A percentile compares a stretch with the other conserved stretches of the same genome.
Conservation (phyloP, 2,888 invertebrate species). For the Stenurella melanura region DNA sequence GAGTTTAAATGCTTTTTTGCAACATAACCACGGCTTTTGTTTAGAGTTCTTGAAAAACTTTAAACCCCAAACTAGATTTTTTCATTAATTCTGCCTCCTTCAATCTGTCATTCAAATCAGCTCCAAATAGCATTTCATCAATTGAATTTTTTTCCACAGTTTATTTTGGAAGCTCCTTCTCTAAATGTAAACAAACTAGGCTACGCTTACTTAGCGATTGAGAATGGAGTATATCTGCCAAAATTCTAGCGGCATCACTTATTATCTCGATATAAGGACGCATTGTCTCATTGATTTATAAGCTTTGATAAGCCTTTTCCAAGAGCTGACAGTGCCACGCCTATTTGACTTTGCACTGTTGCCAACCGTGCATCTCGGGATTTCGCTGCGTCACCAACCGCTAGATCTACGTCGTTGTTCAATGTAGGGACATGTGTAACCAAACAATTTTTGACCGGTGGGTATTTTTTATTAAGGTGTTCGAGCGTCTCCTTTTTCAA, state of each 20-base stretch:
- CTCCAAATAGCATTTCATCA: constrained; percentile 26
- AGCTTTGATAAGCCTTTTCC: too few species aligned
- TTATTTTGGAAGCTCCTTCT: constrained; percentile 20
- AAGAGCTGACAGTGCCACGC: too few species aligned
- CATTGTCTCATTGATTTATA: constrained; percentile 24
- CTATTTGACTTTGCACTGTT: constrained; percentile 21
- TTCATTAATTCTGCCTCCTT: constrained; percentile 21
- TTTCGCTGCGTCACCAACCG: constrained; percentile 20
- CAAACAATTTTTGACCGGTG: too few species aligned
- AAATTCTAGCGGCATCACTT: too few species aligned
- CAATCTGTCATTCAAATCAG: too few species aligned
- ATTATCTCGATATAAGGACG: constrained; percentile 32
- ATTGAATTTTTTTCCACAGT: constrained; percentile 22
- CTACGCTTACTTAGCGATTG: constrained; percentile 29
- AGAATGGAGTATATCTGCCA: constrained; percentile 41
- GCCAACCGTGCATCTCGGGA: constrained; percentile 32
- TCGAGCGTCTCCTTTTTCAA: too few species aligned
- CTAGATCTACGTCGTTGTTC: constrained; percentile 21
- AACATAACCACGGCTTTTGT: too few species aligned
- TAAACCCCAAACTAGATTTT: constrained; percentile 30
- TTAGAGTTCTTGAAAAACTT: constrained; percentile 16
- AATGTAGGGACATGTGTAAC: too few species aligned
- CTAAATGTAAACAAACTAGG: constrained; percentile 22
- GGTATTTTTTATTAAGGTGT: too few species aligned
- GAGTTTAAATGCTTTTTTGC: too few species aligned